A percentile compares a stretch with the other conserved stretches of the same genome.
phyloP scores from a whole-genome alignment of 2,888 invertebrate species.

The Keiferia lycopersicella region DNA sequence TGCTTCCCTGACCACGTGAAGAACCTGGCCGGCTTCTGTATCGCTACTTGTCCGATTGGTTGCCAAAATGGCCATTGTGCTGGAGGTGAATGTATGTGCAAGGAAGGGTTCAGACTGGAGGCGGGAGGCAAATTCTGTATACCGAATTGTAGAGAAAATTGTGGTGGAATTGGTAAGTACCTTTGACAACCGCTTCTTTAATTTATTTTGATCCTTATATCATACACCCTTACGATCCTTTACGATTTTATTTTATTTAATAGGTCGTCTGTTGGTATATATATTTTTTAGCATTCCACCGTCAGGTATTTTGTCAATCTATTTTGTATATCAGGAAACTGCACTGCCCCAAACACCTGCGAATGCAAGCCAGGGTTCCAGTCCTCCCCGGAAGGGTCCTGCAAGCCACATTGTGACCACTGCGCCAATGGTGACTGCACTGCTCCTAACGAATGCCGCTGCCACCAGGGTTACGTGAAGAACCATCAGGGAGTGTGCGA shows the following conservation, averaged over 20 bases:
- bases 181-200: not conserved
- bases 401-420: constrained; percentile 53
- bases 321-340: constrained; percentile 59
- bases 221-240: too few species aligned
- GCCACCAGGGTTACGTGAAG: constrained; percentile 51
- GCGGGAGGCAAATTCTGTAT: constrained; percentile 81
- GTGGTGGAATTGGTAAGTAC: constrained; percentile 73
- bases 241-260: too few species aligned
- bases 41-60: constrained; percentile 85
- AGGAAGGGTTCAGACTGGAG: constrained; percentile 80
- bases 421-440: constrained; percentile 70
- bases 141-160: constrained; percentile 78
- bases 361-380: constrained; percentile 79
- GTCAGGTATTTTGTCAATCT: too few species aligned
- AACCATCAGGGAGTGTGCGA: constrained; percentile 34
- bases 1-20: constrained; percentile 83
- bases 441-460: constrained; percentile 78
- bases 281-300: too few species aligned
- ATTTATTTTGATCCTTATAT: too few species aligned
- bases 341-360: constrained; percentile 80
- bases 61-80: constrained; percentile 85
- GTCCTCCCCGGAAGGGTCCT: constrained; percentile 61
- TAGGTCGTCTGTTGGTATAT: too few species aligned
- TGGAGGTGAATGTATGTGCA: constrained; percentile 83
- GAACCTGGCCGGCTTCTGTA: constrained; percentile 77